Evolutionary conservation across 2,888 invertebrate genomes (phyloP).

Genomic region (Lasioglossum vierecki): DNA sequence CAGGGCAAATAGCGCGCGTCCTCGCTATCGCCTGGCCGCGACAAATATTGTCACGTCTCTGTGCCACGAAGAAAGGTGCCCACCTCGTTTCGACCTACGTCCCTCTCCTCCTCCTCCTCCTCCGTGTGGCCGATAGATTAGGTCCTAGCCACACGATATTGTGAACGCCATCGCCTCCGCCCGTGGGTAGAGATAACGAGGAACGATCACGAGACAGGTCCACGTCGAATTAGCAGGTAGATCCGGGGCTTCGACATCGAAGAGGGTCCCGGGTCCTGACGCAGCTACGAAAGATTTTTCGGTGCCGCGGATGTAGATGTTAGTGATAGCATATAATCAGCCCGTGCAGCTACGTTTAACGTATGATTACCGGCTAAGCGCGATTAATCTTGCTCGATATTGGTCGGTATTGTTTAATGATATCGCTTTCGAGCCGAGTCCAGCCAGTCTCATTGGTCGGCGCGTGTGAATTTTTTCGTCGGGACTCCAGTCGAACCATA

Average conservation of each 20-base stretch:
- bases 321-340: slow-evolving; percentile 62
- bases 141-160: slow-evolving; percentile 58
- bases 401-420: slow-evolving; percentile 40
- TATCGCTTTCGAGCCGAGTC: slow-evolving; percentile 2
- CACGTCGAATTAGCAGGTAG: slow-evolving; percentile 77
- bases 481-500: not conserved
- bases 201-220: slow-evolving; percentile 66
- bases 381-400: slow-evolving; percentile 49
- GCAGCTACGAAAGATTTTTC: slow-evolving; percentile 19
- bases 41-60: slow-evolving; percentile 79
- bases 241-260: slow-evolving; percentile 49
- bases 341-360: slow-evolving; percentile 36
- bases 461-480: slow-evolving; percentile 28
- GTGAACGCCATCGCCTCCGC: slow-evolving; percentile 58
- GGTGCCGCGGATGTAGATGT: slow-evolving; percentile 54
- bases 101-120: slow-evolving; percentile 6
- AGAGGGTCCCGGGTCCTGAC: slow-evolving; percentile 36
- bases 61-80: slow-evolving; percentile 44
- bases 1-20: slow-evolving; percentile 78
- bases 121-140: slow-evolving; percentile 65
- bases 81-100: slow-evolving; percentile 59
- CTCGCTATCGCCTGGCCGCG: slow-evolving; percentile 69
- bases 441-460: not conserved
- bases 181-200: slow-evolving; percentile 71
- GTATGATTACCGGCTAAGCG: slow-evolving; percentile 48